Percentiles rank a stretch among this genome's conserved stretches.
phyloP scores from a whole-genome alignment of 2,113 vertebrate genomes.

The Perognathus longimembris region DNA sequence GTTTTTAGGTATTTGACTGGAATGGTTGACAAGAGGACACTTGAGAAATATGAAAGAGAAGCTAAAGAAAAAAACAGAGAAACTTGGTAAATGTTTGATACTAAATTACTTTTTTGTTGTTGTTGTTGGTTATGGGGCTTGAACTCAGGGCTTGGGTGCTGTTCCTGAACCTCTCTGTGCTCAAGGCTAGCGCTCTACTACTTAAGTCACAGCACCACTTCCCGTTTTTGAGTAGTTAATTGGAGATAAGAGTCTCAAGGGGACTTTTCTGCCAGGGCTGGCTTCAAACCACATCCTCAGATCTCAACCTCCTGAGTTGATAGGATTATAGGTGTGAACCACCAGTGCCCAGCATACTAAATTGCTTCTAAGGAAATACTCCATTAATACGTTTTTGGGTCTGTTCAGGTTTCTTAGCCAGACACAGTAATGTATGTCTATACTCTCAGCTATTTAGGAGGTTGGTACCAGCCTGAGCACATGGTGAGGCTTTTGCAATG shows the following conservation, averaged over 20 bases:
- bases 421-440: neutral
- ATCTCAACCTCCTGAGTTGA: too few species aligned
- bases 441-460: neutral
- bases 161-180: too few species aligned
- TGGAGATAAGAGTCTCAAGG: too few species aligned
- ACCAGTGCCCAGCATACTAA: too few species aligned
- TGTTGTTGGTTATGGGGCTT: too few species aligned
- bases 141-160: too few species aligned
- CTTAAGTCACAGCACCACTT: too few species aligned
- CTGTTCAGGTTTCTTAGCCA: neutral
- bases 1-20: conserved; percentile 96
- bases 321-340: too few species aligned
- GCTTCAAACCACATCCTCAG: too few species aligned
- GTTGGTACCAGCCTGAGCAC: neutral
- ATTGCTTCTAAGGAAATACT: neutral
- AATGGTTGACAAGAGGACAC: conserved; percentile 99
- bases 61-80: conserved; percentile 99
- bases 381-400: neutral
- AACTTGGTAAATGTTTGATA: conserved; percentile 89
- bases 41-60: conserved; percentile 99
- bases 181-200: too few species aligned
- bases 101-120: neutral
- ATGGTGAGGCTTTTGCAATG: neutral
- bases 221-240: too few species aligned
- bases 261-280: too few species aligned